phyloP scores from a whole-genome alignment of 2,797 vertebrate species.

The Coreius guichenoti region DNA sequence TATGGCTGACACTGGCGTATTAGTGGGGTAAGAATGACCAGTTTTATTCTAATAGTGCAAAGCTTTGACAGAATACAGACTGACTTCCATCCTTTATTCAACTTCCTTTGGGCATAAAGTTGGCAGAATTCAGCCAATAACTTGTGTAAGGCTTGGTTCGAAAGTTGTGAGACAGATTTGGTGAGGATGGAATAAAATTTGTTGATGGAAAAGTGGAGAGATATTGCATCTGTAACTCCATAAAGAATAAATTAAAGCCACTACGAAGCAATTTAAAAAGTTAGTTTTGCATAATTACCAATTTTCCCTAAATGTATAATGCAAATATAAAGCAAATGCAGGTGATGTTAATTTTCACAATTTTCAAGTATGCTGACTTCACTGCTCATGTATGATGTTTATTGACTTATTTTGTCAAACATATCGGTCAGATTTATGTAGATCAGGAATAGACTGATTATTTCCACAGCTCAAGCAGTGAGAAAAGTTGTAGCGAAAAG shows the following conservation, averaged over 20 bases:
- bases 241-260: background rate
- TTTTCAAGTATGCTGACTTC: background rate
- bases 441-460: slow-evolving; percentile 11
- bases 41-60: background rate
- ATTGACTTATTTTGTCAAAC: background rate
- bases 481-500: background rate
- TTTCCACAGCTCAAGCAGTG: background rate
- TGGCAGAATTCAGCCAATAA: background rate
- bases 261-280: background rate
- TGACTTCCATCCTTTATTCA: background rate
- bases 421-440: background rate
- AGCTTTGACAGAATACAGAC: background rate
- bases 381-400: background rate
- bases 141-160: too few relatives aligned
- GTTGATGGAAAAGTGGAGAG: background rate
- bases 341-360: background rate
- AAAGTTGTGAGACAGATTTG: background rate
- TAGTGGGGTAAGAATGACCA: background rate
- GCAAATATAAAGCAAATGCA: background rate
- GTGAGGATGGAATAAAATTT: background rate
- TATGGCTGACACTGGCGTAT: background rate
- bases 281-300: background rate
- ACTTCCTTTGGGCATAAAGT: background rate
- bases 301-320: background rate
- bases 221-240: background rate